Percentiles rank a stretch among this genome's conserved stretches.
Conservation (phyloP, 2,797 vertebrate species). For the Gallinago stenura region DNA sequence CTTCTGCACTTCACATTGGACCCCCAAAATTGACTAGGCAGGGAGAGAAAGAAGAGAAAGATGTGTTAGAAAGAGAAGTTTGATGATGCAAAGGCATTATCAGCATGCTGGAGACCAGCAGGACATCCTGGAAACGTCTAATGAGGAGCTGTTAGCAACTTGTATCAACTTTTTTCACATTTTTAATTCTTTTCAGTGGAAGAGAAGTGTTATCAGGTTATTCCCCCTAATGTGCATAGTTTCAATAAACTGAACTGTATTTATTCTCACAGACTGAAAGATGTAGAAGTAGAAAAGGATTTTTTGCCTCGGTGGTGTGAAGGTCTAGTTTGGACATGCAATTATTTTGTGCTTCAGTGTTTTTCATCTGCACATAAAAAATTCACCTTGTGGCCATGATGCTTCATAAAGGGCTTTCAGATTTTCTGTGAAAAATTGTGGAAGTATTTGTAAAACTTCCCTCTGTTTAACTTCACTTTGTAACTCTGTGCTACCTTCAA, state of each 20-base stretch:
- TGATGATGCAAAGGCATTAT: not conserved
- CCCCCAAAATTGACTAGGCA: conserved; percentile 91
- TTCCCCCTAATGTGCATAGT: not conserved
- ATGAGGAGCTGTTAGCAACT: not conserved
- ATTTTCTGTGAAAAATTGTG: not conserved
- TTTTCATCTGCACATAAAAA: not conserved
- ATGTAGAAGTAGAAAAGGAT: not conserved
- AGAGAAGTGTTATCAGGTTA: not conserved
- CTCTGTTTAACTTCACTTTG: not conserved
- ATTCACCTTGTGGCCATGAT: not conserved
- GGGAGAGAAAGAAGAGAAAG: not conserved
- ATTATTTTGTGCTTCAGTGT: not conserved
- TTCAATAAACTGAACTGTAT: not conserved
- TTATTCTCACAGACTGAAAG: not conserved
- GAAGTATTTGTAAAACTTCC: not conserved
- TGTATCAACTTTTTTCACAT: not conserved
- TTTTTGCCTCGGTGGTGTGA: not conserved
- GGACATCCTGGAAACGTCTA: not conserved
- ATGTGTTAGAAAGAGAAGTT: not conserved
- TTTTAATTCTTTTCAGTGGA: not conserved
- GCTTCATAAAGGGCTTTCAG: not conserved
- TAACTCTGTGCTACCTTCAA: not conserved
- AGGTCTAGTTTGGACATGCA: not conserved
- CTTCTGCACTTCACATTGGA: conserved; percentile 97
- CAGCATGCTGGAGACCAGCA: not conserved